Evolutionary conservation across 2,888 invertebrate genomes (phyloP).

Genomic region (Parthenolecanium corni): DNA sequence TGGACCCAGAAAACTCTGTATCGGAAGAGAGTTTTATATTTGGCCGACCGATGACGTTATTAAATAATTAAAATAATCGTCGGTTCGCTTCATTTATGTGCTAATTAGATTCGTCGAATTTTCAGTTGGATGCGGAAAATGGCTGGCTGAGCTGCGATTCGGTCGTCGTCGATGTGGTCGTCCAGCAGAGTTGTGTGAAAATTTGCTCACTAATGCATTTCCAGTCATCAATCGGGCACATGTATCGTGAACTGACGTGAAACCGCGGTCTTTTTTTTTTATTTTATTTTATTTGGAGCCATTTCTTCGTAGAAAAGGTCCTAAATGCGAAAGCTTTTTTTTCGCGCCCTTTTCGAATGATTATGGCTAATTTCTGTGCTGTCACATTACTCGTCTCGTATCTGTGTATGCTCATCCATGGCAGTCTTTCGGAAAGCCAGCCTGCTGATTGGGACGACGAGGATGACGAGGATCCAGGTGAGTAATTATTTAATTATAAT

Average conservation of each 20-base stretch:
- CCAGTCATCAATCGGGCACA: not conserved
- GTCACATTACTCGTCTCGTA: not conserved
- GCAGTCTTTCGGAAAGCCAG: slow-evolving; percentile 10
- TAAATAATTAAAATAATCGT: not conserved
- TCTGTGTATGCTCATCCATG: not conserved
- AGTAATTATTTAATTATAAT: too few species aligned
- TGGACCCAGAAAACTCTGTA: not conserved
- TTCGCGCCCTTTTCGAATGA: not conserved
- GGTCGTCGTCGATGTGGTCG: not conserved
- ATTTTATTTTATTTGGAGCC: not conserved
- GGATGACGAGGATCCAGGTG: slow-evolving; percentile 5
- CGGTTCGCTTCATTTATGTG: slow-evolving; percentile 13
- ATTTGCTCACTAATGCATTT: not conserved
- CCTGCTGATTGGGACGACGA: slow-evolving; percentile 13
- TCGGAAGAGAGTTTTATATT: not conserved
- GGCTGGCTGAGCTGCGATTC: not conserved
- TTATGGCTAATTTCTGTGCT: slow-evolving; percentile 11
- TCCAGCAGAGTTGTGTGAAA: not conserved
- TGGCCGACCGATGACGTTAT: too few species aligned
- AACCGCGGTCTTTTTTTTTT: not conserved
- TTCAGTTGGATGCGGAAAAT: slow-evolving; percentile 6
- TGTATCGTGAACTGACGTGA: slow-evolving; percentile 13
- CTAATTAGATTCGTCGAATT: slow-evolving; percentile 21
- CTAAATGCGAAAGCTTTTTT: too few species aligned
- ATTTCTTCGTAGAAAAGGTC: too few species aligned